Conservation (phyloP, 1,140 invertebrate genomes). For the Copidosoma floridanum region DNA sequence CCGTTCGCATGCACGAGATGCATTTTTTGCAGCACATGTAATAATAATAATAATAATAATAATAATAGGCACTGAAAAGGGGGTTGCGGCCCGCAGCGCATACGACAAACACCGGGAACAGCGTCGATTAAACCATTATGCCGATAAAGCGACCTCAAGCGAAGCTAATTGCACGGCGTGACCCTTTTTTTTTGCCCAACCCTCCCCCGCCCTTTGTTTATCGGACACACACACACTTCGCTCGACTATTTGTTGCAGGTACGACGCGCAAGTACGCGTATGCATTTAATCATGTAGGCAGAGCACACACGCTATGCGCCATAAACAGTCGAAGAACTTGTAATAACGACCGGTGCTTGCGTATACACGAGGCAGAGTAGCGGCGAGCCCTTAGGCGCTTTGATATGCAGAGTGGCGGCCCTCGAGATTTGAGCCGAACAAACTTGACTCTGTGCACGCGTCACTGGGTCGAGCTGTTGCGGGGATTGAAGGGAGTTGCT, state of each 20-base stretch:
- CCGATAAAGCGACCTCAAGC: conserved; percentile 1
- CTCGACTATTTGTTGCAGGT: neutral
- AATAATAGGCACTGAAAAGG: too few relatives aligned
- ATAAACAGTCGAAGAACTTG: neutral
- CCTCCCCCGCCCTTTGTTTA: neutral
- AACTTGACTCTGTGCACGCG: too few relatives aligned
- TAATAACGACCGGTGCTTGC: neutral
- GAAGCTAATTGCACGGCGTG: neutral
- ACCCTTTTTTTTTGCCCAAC: neutral
- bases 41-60: too few relatives aligned
- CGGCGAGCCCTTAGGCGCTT: neutral
- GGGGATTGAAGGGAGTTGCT: too few relatives aligned
- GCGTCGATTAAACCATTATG: conserved; percentile 4
- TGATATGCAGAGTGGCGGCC: conserved; percentile 2
- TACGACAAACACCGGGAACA: neutral
- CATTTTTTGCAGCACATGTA: too few relatives aligned
- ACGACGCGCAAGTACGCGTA: neutral
- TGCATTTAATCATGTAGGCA: too few relatives aligned
- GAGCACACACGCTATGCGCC: neutral
- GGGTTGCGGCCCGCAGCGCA: too few relatives aligned
- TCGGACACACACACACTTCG: neutral
- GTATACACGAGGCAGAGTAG: too few relatives aligned
- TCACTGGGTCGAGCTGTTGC: too few relatives aligned
- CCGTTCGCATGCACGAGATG: too few relatives aligned
- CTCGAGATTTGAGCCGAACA: neutral